Evolutionary conservation across 2,113 vertebrate genomes (phyloP).

Genomic region (Chamaetylas fuelleborni): DNA sequence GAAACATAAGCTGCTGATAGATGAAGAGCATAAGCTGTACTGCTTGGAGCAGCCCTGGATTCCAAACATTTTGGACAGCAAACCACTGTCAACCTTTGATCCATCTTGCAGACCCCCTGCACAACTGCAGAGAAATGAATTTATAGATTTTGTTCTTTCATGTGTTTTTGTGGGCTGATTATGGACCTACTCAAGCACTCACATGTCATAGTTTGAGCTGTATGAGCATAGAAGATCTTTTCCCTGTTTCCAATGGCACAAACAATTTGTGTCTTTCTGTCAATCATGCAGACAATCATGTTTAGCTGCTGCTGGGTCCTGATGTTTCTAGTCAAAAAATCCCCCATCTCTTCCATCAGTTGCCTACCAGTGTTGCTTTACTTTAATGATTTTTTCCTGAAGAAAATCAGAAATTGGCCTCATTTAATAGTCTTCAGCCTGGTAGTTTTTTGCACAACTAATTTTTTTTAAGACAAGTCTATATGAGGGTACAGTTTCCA

Average conservation of each 20-base stretch:
- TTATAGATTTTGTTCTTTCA: neutral
- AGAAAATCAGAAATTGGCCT: neutral
- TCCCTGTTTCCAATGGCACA: neutral
- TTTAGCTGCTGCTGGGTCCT: neutral
- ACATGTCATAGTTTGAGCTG: neutral
- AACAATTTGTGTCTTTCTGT: neutral
- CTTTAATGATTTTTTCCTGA: neutral
- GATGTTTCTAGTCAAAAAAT: neutral
- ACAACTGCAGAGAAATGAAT: neutral
- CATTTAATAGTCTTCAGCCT: neutral
- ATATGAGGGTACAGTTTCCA: neutral
- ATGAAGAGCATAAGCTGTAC: slow-evolving; percentile 8
- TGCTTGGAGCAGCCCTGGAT: neutral
- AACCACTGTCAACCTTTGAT: neutral
- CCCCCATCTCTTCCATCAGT: neutral
- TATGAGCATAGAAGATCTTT: neutral
- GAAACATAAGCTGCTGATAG: slow-evolving; percentile 30
- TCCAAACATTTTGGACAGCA: neutral
- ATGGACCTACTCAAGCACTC: neutral
- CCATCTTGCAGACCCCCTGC: neutral
- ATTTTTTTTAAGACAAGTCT: neutral
- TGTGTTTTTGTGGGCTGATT: neutral
- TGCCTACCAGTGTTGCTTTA: neutral
- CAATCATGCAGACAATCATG: neutral
- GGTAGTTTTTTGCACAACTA: neutral